Percentiles rank a stretch among this genome's conserved stretches.
These are phyloP conservation scores for Campylorhamphus procurvoides DNA, from an alignment of 2,113 vertebrate genomes.

Conservation along the genomic window DNA sequence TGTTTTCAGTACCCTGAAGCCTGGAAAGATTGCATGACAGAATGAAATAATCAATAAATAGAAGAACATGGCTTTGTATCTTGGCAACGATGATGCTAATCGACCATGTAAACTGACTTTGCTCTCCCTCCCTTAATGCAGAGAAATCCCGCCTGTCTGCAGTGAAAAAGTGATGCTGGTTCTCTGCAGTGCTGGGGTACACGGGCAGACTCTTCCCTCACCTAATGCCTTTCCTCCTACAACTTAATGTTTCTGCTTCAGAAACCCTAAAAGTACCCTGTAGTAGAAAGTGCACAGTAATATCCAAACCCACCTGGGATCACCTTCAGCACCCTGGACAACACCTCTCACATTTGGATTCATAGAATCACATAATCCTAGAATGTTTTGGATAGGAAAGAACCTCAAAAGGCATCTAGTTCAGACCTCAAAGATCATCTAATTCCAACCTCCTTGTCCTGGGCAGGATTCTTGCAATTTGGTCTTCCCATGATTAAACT, in stretches of 20 bases:
- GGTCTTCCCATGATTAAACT: neutral
- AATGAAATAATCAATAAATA: slow-evolving; percentile 27
- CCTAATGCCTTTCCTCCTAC: neutral
- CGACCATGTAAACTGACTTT: neutral
- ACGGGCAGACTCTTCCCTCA: neutral
- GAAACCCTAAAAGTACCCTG: neutral
- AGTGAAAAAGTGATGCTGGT: neutral
- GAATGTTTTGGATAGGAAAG: neutral
- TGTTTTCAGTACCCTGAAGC: neutral
- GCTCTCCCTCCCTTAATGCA: neutral
- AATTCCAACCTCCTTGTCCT: neutral
- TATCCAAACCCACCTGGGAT: neutral
- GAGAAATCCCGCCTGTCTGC: neutral
- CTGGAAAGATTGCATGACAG: neutral
- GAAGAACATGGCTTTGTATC: slow-evolving; percentile 5
- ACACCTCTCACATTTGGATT: accelerated
- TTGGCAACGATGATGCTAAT: slow-evolving; percentile 42
- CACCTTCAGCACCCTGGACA: neutral
- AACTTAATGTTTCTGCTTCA: neutral
- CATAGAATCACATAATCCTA: neutral
- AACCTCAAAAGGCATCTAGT: too few species aligned
- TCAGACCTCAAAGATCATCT: too few species aligned
- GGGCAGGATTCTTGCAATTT: neutral
- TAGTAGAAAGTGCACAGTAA: neutral
- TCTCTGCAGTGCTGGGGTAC: neutral